phyloP scores from a whole-genome alignment of 2,888 invertebrate species.

The Sminthurides aquaticus region DNA sequence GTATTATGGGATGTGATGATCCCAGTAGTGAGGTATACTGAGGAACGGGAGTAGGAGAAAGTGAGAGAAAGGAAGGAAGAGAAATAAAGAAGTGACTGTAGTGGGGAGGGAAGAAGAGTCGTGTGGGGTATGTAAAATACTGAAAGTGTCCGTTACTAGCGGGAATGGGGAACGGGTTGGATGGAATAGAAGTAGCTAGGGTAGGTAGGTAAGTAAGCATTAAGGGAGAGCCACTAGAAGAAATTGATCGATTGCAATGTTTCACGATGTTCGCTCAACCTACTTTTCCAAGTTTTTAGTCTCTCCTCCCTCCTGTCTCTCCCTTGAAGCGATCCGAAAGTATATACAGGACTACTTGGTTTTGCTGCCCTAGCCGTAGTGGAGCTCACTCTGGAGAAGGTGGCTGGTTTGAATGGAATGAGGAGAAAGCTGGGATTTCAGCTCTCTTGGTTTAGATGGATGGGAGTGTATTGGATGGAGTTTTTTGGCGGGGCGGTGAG shows the following conservation, averaged over 20 bases:
- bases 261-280: constrained; percentile 38
- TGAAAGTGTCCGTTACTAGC: neutral
- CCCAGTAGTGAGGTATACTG: too few species aligned
- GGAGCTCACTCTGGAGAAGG: too few species aligned
- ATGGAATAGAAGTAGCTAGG: neutral
- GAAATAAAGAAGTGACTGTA: neutral
- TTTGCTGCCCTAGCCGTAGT: too few species aligned
- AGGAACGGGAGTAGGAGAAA: too few species aligned
- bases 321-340: too few species aligned
- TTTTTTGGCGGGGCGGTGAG: too few species aligned
- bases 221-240: constrained; percentile 24
- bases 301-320: constrained; percentile 3
- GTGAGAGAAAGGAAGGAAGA: neutral
- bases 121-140: neutral
- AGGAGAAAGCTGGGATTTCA: too few species aligned
- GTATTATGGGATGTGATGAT: too few species aligned
- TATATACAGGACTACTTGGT: too few species aligned
- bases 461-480: too few species aligned
- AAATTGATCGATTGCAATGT: constrained; percentile 44
- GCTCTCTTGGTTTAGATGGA: too few species aligned
- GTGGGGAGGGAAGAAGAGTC: neutral
- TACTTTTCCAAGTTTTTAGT: constrained; percentile 30
- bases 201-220: constrained; percentile 18
- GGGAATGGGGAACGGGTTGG: constrained; percentile 1
- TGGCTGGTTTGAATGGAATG: too few species aligned